Base-by-base conservation (phyloP, 2,113 vertebrate species). In the Strix uralensis region DNA sequence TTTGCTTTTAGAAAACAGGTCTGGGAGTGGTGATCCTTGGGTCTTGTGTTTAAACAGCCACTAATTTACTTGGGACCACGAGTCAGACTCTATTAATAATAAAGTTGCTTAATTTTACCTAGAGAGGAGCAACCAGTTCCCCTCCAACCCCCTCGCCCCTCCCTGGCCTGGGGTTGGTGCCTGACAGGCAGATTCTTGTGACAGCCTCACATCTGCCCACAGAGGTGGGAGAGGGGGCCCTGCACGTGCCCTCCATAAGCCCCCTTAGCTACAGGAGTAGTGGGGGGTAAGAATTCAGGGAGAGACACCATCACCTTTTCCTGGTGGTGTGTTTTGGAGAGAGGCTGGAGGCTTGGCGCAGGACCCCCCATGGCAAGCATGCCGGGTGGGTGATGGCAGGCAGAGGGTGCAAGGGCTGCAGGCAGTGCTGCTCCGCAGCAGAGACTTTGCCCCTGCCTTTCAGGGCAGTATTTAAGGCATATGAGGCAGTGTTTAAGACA, bases 321-420 rank as follows among this genome's bases (percentile, higher is more conserved):
- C 55, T 10, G 10, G 6, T 10, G 36, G 6, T 0, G 0, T 62
- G 15, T 77, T 86, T 63, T 4, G 0, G 19, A 57, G 30, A 18
- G 9, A 22, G 20, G 21, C n/a, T 38, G 42, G 69, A 81, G 34
- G 13, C 38, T 34, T 40, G 19, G 9, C 0, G 0, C 2, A 3
- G 27, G 10, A 4, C 10, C 3, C 12, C 7, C 13, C 19, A 5
- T 2, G 18, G 11, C 8, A 3, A 34, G 30, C 2, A 1, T 0
- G 0, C 6, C 0, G 1, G 4, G 26, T 13, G 15, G 34, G 27
- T 8, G 36, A 36, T 21, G 40, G 36, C 57, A 52, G 21, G 49
- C 15, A 7, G 55, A 61, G 30, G 34, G 20, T 70, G 40, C 57
- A 4, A 57, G 59, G 65, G 30, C 27, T 87, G 51, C 40, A 20